Evolutionary conservation across 2,113 vertebrate genomes (phyloP), one percentile per base, ranked within the genome.

Genomic region (Anguilla rostrata): DNA sequence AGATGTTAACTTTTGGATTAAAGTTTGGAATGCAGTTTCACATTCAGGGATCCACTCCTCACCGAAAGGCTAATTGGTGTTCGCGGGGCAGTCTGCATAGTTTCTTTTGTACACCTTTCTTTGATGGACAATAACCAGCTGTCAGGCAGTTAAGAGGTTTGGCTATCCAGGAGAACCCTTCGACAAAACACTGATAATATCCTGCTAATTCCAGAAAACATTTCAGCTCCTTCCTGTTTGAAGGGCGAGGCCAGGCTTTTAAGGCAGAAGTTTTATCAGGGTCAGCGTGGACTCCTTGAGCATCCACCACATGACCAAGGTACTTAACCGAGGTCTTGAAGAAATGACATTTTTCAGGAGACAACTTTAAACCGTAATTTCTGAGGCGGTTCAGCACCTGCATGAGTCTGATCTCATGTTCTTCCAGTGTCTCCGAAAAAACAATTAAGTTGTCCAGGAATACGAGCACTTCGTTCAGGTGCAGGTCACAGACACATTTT

Each of bases 141-240:
- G 78, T 86, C 2, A 86, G 39, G 12, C 3, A 1, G n/a, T 86
- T 86, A 12, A 81, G 71, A 26, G 46, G 78, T 15, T 80, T 86
- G 3, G 34, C 75, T 56, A 86, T 86, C 39, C 81, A 57, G 14
- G 46, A 85, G 34, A 57, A 85, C 0, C n/a, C 84, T 26, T 85
- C 16, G 5, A 85, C 84, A 85, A 81, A 85, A 18, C 78, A n/a
- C 0, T n/a, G 16, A 0, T 85, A 85, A 26, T 85, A 85, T n/a
- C n/a, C n/a, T n/a, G n/a, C n/a, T n/a, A n/a, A n/a, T n/a, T n/a
- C n/a, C n/a, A n/a, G n/a, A n/a, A n/a, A n/a, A n/a, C n/a, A n/a
- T n/a, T n/a, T n/a, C n/a, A n/a, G n/a, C n/a, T n/a, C n/a, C n/a
- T n/a, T n/a, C n/a, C 84, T 78, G 1, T n/a, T n/a, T n/a, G n/a